These are phyloP conservation scores for Rhinogobius similis DNA, from an alignment of 2,113 vertebrate species.

Conservation along the genomic window DNA sequence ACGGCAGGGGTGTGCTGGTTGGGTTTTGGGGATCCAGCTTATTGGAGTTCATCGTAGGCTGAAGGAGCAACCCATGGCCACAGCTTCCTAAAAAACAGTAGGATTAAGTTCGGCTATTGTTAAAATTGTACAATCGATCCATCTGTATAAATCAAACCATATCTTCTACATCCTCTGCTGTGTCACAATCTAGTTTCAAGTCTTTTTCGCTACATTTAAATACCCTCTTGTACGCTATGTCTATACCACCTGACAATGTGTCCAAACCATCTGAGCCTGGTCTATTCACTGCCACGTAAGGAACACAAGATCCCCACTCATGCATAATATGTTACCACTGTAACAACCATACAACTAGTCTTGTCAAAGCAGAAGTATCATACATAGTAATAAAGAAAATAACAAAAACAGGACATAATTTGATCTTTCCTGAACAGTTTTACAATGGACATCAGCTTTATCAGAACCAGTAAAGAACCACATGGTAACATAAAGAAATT, in stretches of 20 bases:
- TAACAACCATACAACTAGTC: no score
- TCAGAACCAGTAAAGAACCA: no score
- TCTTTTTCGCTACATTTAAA: neutral
- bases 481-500: no score
- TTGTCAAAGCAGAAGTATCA: no score
- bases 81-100: conserved; percentile 61
- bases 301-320: neutral
- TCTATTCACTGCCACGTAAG: neutral
- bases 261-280: neutral
- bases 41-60: conserved; percentile 73
- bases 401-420: no score
- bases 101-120: neutral
- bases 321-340: neutral
- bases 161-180: neutral
- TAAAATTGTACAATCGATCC: neutral
- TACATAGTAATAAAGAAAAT: no score
- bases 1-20: conserved; percentile 42
- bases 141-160: neutral
- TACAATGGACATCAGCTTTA: no score
- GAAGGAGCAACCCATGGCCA: conserved; percentile 80
- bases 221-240: neutral
- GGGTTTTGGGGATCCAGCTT: conserved; percentile 70
- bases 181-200: neutral
- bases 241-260: neutral
- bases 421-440: no score